Conservation (phyloP, 2,113 vertebrate genomes). For the Egretta garzetta region DNA sequence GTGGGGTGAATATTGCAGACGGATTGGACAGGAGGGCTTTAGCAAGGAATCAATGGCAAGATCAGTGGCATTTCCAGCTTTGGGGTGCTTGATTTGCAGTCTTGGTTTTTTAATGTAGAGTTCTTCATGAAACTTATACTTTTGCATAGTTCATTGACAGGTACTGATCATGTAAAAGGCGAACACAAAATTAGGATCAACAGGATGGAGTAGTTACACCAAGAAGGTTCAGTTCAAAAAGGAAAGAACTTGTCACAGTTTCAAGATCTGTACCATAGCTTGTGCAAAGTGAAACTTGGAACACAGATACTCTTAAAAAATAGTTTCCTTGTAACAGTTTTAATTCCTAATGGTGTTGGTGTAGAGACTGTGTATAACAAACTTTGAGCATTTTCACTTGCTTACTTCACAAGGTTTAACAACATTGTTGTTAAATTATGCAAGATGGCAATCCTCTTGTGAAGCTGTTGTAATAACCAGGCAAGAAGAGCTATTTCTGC, state of each 20-base stretch:
- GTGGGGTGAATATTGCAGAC: neutral
- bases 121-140: neutral
- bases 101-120: neutral
- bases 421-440: neutral
- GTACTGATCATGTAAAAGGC: neutral
- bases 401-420: constrained; percentile 4
- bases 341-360: neutral
- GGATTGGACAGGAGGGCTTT: neutral
- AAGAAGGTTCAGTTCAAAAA: neutral
- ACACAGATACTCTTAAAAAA: neutral
- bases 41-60: neutral
- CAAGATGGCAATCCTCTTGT: constrained; percentile 18
- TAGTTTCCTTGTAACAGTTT: neutral
- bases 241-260: neutral
- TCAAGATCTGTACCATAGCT: neutral
- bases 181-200: neutral
- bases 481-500: constrained; percentile 33
- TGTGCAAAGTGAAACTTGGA: neutral
- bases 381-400: neutral
- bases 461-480: neutral
- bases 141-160: neutral
- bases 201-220: neutral
- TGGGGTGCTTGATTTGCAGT: neutral
- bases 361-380: neutral
- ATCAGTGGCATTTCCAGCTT: neutral